These are phyloP conservation scores for Drosophila seclusa DNA, from an alignment of 2,888 invertebrate genomes.

Conservation along the genomic window DNA sequence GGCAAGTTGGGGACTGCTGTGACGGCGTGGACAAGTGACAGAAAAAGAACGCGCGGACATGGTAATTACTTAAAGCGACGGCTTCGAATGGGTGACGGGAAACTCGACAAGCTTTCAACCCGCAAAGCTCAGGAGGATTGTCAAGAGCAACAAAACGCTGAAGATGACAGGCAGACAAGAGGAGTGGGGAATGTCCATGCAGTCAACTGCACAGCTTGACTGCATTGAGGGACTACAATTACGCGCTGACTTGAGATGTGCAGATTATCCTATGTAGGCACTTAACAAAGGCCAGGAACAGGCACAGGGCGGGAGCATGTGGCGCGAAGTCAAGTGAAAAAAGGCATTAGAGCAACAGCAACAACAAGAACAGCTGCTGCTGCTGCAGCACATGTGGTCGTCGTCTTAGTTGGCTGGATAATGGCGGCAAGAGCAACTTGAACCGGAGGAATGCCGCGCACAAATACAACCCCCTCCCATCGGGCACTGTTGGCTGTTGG, in stretches of 20 bases:
- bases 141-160: constrained; percentile 51
- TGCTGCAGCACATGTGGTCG: constrained; percentile 52
- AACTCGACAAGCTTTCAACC: constrained; percentile 37
- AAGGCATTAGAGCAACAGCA: constrained; percentile 62
- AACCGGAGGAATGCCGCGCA: constrained; percentile 25
- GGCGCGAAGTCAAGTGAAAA: constrained; percentile 65
- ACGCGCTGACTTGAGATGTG: constrained; percentile 76
- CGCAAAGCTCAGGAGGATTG: constrained; percentile 54
- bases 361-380: constrained; percentile 22
- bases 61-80: constrained; percentile 74
- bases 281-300: constrained; percentile 62
- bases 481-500: constrained; percentile 5
- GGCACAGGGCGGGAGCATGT: constrained; percentile 3
- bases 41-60: constrained; percentile 39
- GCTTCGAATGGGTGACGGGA: constrained; percentile 29
- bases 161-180: constrained; percentile 28
- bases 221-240: constrained; percentile 61
- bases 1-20: constrained; percentile 25
- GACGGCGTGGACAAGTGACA: constrained; percentile 24
- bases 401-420: constrained; percentile 51
- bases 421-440: constrained; percentile 55
- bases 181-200: constrained; percentile 25
- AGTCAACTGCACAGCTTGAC: constrained; percentile 68
- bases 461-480: not conserved
- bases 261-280: constrained; percentile 81